Evolutionary conservation across 2,113 vertebrate species (phyloP).

Genomic region (rabbit (Oryctolagus cuniculus)): DNA sequence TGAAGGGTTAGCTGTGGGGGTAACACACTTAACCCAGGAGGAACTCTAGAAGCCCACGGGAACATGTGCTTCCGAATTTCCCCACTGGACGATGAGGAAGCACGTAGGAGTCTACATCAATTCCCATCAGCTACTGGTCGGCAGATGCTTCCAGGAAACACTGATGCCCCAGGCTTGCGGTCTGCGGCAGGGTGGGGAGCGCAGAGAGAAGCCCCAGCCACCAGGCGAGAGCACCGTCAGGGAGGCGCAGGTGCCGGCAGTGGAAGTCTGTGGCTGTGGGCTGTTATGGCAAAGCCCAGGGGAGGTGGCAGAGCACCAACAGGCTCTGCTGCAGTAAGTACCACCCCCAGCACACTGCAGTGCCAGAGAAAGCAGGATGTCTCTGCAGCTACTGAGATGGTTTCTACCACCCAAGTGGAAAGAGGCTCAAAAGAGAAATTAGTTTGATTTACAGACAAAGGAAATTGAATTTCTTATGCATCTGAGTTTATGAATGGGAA

Average conservation of each 20-base stretch:
- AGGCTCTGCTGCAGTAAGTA: neutral
- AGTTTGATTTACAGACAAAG: neutral
- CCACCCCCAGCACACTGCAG: neutral
- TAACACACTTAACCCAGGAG: neutral
- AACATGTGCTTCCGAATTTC: neutral
- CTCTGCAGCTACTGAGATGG: neutral
- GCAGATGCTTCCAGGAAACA: neutral
- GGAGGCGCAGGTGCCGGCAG: neutral
- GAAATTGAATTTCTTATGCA: neutral
- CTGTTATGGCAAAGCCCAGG: neutral
- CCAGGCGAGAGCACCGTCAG: neutral
- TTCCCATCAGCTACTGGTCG: neutral
- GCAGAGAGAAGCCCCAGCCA: neutral
- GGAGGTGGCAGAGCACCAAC: accelerated
- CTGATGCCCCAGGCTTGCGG: neutral
- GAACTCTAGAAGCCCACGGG: neutral
- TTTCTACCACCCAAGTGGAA: neutral
- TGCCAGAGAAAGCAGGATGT: neutral
- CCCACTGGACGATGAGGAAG: neutral
- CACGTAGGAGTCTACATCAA: neutral
- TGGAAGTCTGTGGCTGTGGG: neutral
- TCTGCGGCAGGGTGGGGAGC: no score
- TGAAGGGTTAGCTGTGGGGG: neutral
- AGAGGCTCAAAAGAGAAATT: constrained; percentile 2
- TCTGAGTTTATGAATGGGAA: neutral